Percentiles rank a stretch among this genome's conserved stretches.
Evolutionary conservation across 2,888 invertebrate genomes (phyloP).

Genomic region (Philaethria dido): DNA sequence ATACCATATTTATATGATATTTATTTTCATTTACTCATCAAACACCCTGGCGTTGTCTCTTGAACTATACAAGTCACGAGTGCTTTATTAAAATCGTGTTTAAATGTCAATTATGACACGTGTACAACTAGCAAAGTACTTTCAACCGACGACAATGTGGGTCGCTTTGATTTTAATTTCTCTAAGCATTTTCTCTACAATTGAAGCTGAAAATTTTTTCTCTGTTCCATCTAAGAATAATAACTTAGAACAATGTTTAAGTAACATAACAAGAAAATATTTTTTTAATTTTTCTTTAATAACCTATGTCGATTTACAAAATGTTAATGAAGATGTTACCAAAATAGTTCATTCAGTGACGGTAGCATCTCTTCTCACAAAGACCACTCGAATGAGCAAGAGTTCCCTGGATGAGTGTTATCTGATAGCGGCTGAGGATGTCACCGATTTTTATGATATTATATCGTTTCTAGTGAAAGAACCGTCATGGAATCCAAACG

Average conservation of each 20-base stretch:
- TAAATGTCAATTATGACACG: constrained; percentile 27
- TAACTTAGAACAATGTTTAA: constrained; percentile 32
- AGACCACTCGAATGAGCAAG: constrained; percentile 1
- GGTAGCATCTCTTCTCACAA: constrained; percentile 18
- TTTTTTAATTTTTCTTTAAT: constrained; percentile 29
- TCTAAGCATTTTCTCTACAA: neutral
- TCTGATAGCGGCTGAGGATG: constrained; percentile 48
- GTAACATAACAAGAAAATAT: constrained; percentile 33
- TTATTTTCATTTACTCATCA: too few relatives aligned
- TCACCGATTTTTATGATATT: constrained; percentile 42
- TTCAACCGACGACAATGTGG: constrained; percentile 19
- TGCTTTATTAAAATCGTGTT: constrained; percentile 8
- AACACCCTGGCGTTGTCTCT: neutral
- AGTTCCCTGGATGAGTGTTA: constrained; percentile 47
- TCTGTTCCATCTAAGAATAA: neutral
- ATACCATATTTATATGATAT: too few relatives aligned
- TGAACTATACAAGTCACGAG: constrained; percentile 4
- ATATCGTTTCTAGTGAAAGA: constrained; percentile 49
- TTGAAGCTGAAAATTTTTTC: constrained; percentile 7
- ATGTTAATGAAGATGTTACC: constrained; percentile 35
- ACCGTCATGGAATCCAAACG: constrained; percentile 56
- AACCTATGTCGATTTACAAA: constrained; percentile 41
- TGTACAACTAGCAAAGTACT: constrained; percentile 1
- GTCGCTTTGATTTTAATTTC: constrained; percentile 16
- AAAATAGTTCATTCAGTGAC: constrained; percentile 33